These are phyloP conservation scores for Drosophila seclusa DNA, from an alignment of 2,888 invertebrate species.

Conservation along the genomic window DNA sequence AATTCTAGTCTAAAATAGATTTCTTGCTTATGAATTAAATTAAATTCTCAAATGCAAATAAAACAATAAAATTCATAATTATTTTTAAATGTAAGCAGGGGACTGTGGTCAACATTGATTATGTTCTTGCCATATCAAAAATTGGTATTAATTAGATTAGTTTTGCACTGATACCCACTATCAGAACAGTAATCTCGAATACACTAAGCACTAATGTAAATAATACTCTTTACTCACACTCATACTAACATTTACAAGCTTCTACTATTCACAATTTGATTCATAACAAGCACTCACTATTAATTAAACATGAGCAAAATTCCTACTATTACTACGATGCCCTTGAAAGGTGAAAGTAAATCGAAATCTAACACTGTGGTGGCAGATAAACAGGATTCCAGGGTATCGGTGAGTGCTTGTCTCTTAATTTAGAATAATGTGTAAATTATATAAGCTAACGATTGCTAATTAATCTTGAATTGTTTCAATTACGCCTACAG, in stretches of 20 bases:
- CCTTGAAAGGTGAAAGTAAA: constrained; percentile 48
- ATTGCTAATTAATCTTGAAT: constrained; percentile 9
- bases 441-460: constrained; percentile 17
- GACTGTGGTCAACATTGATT: not conserved
- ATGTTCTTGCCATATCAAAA: not conserved
- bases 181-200: not conserved
- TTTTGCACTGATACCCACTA: constrained; percentile 32
- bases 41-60: not conserved
- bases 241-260: constrained; percentile 1
- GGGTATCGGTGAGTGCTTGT: constrained; percentile 77
- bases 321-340: constrained; percentile 31
- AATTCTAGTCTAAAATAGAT: not conserved
- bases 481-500: constrained; percentile 53
- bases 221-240: not conserved
- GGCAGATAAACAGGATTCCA: constrained; percentile 78
- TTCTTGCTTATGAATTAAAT: not conserved
- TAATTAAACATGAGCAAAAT: constrained; percentile 54
- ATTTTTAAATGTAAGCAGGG: not conserved
- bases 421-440: constrained; percentile 11
- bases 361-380: constrained; percentile 52
- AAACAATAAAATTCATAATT: not conserved
- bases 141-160: not conserved
- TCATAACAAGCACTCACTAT: constrained; percentile 13
- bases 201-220: constrained; percentile 2
- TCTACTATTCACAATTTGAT: not conserved